Evolutionary conservation across 2,797 vertebrate species (phyloP), one percentile per base, ranked within the genome.

Genomic region (Hylomyscus alleni): DNA sequence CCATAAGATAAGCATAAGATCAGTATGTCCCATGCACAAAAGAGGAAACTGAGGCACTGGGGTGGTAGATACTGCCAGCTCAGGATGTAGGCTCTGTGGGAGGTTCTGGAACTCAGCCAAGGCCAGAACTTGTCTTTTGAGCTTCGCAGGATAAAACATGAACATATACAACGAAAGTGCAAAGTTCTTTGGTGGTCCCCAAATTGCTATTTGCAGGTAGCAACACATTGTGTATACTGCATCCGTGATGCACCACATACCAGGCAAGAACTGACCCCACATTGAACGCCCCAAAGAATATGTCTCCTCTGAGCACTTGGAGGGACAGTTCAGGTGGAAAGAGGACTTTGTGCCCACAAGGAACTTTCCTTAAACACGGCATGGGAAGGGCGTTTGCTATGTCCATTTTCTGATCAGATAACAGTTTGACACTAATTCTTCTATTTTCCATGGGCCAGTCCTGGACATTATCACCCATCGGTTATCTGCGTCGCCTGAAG

Each of bases 401-500:
- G 85, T 97, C 73, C 44, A 29, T 91, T 97, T 96, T 97, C 97
- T 96, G 93, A 98, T 98, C 98, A 98, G 98, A 98, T 98, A 98
- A 93, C 96, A 84, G 93, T 90, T 89, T 96, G 90, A 98, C 92
- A 94, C 96, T 95, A 93, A 96, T 90, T 95, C 91, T 93, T 96
- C 96, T 98, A 90, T 98, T 98, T 98, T 98, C 90, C 93, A 95
- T 97, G 98, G 98, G 98, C 97, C 54, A 62, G 96, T 92, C 95
- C 78, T 13, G 72, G 94, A 93, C 92, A 93, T 98, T 98, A 98
- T 98, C 98, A 96, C 98, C 98, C 97, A 98, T 97, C 97, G 98
- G 99, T 99, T 99, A 99, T 99, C 99, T 98, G 98, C 97, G 98
- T 98, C 94, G 98, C 99, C 99, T 99, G 99, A 99, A 99, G 99